phyloP scores from a whole-genome alignment of 2,888 invertebrate species.

The Nemurella pictetii region DNA sequence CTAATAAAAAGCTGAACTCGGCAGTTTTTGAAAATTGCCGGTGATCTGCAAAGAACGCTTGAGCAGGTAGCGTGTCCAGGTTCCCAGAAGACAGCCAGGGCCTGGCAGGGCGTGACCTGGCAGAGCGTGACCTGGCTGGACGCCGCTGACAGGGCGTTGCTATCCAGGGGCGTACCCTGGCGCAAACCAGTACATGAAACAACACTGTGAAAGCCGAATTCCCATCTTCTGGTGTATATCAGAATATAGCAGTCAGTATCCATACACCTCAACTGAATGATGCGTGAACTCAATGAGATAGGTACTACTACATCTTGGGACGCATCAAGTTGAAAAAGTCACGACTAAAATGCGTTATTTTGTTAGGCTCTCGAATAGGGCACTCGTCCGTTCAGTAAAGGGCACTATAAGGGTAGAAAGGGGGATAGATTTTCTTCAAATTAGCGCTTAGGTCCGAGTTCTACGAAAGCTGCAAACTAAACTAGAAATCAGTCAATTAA shows the following conservation, averaged over 20 bases:
- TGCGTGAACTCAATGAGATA: too few species aligned
- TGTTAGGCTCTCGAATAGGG: neutral
- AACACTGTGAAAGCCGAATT: neutral
- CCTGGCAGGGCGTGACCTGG: too few species aligned
- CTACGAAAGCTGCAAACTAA: neutral
- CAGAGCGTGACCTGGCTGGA: neutral
- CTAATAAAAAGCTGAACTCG: neutral
- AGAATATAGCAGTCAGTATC: too few species aligned
- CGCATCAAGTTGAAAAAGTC: neutral
- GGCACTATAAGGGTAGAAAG: neutral
- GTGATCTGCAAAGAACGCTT: neutral
- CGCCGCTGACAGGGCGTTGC: too few species aligned
- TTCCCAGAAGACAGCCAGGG: too few species aligned
- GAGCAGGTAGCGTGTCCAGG: neutral
- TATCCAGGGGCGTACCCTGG: neutral
- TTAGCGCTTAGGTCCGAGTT: neutral
- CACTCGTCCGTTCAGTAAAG: too few species aligned
- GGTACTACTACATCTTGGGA: neutral
- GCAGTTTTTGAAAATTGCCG: neutral
- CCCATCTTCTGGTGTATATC: neutral
- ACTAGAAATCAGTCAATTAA: constrained; percentile 5
- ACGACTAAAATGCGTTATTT: neutral
- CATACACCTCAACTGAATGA: too few species aligned
- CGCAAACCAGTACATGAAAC: neutral
- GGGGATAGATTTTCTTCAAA: neutral